Evolutionary conservation across 2,113 vertebrate genomes (phyloP), one percentile per base, ranked within the genome.

Genomic region (Ochotona curzoniae): DNA sequence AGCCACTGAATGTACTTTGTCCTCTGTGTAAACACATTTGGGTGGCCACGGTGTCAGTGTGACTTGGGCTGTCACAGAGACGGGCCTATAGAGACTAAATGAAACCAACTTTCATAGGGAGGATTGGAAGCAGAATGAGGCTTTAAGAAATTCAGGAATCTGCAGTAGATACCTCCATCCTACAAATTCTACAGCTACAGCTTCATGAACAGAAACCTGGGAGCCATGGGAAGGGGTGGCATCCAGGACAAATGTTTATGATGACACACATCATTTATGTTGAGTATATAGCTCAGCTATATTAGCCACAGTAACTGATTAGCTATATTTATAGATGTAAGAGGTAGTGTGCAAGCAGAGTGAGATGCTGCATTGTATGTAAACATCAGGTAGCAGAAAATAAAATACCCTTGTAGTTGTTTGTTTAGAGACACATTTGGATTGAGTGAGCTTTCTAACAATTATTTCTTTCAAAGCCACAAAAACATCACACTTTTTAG

Each of bases 381-480:
- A 97, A 96, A 91, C 89, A 95, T 89, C 86, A 95, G 88, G 79
- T 96, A 83, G 75, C 80, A 92, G 80, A 93, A 95, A 95, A 94
- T 95, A 88, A 94, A 94, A 83, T 91, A 92, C 13, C 35, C 49
- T 49, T 87, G 47, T 79, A 93, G 85, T 80, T 95, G 83, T 95
- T 96, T 96, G 93, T 93, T 96, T 96, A 93, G 73, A 91, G 87
- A 95, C 64, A 81, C 73, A 73, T 91, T 94, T 94, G 87, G 81
- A 94, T 93, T 94, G 92, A 96, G 66, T 75, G 69, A 96, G 51
- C 60, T 90, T 76, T 96, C 25, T 61, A 96, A 91, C 91, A 91
- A 90, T 95, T 44, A 85, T 95, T 93, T 95, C 91, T 95, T 96
- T 97, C 82, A 90, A 95, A 96, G 83, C 71, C 73, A 85, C 93